Base-by-base conservation (phyloP, 2,113 vertebrate species). In the Pandion haliaetus region DNA sequence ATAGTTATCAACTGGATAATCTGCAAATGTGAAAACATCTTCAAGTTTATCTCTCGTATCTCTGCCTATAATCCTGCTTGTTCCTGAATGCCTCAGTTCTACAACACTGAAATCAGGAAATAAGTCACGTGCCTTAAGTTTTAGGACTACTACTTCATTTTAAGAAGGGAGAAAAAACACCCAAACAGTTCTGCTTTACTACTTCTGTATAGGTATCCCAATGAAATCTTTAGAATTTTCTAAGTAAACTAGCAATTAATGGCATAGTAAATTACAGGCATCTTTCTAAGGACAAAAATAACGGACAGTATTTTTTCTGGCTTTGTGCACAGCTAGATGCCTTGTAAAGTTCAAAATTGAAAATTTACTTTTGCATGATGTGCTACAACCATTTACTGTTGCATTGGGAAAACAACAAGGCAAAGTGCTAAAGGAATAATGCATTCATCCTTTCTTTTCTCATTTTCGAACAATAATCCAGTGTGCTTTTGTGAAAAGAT, bases 401-500 rank as follows among this genome's bases (percentile, higher is more conserved):
- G 14, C 42, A 57, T 4, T 55, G n/a, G 61, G 71, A 86, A 89
- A 76, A 74, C 2, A 91, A 34, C 78, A 57, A 82, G 70, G 44
- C 1, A 26, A 92, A 73, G 17, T 94, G 97, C 83, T 90, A 78
- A 94, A 45, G 24, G 40, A 92, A 95, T 72, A 91, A 82, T 73
- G 26, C 31, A 83, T 85, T 80, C 59, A 72, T 55, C 14, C 25
- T 91, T 93, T 49, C 36, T 88, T 94, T 84, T 93, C 70, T 82
- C 36, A 66, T 85, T 87, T 93, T 96, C 0, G 1, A 93, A 45
- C 32, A 76, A 49, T 72, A 72, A 86, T 89, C 49, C 88, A 96
- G 14, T 74, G 47, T 93, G 77, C 19, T 74, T 95, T 96, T 86
- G 70, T 86, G 67, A 95, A 90, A 97, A 89, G 55, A 88, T 82